Evolutionary conservation across 1,140 invertebrate species (phyloP), one percentile per base, ranked within the genome.

Genomic region (Battus philenor): DNA sequence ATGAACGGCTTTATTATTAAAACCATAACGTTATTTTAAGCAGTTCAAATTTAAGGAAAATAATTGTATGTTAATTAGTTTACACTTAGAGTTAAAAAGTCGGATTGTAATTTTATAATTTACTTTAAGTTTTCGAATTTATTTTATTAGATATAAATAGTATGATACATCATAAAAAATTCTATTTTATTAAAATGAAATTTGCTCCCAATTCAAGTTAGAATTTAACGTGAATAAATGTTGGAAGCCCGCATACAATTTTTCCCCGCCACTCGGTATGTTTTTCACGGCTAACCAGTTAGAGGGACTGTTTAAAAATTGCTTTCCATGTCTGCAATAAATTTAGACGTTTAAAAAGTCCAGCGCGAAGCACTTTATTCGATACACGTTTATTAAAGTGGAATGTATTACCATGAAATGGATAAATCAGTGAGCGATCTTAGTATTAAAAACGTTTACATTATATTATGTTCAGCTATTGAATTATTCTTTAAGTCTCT

Each of bases 291-390:
- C 22, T 61, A 64, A 65, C 67, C 68, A 67, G 67, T 50, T 17
- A 51, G 45, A 50, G 59, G 51, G 69, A 73, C 59, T 52, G 63
- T 51, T 58, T 71, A 64, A 65, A 77, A 72, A 74, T 68, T 71
- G 41, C 59, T 53, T 53, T 43, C 51, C 57, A 33, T 68, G 65
- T 70, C 48, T 22, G 34, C 52, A 46, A 66, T 70, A 63, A 59
- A 73, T 72, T 64, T 56, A 30, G 56, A 47, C 26, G 46, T 44
- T 47, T 46, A 17, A 41, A 41, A 41, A 16, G 12, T 41, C 22
- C 27, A 39, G 8, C 7, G 10, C 10, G 6, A 3, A 38, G 10
- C 24, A 24, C 12, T 24, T 26, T 26, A 38, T 22, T 16, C 53
- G 22, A 44, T 10, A 4, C 11, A 30, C 11, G 10, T 30, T 30